Evolutionary conservation across 53 echinoderm and acorn worm genomes (phyloP), one percentile per base, ranked within the genome.

Genomic region (Temnopleurus reevesii): DNA sequence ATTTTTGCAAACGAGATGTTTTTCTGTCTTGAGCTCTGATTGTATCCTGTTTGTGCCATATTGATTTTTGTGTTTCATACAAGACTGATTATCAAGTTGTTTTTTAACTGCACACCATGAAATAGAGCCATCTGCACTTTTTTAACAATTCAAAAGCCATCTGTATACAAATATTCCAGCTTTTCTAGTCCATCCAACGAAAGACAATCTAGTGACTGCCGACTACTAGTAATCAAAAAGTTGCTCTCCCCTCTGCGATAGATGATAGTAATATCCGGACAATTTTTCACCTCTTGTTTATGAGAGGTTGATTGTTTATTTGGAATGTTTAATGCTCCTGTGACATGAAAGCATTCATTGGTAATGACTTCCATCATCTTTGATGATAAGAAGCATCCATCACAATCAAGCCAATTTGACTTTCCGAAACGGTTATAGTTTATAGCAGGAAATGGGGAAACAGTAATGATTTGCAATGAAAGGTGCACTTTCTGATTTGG

Each of bases 31-130:
- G 41, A 19, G 71, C 71, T 36, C 21, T 38, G 41, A 41, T 71
- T 71, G 71, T 71, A 71, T 71, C 38, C 41, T 71, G 71, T 71
- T 36, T 38, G 38, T 36, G 38, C 7, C 19, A 71, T 71, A 83
- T 83, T 83, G 83, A 83, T 83, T 83, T 83, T 81, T 83, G n/a
- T 83, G 56, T 55, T 83, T 83, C 53, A 21, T 36, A 56, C 83
- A 53, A 83, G 54, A 83, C 56, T 56, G 83, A 27, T 18, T 38
- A 83, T 49, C 30, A 53, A 83, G 83, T 53, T 83, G 56, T 83
- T 83, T 83, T 36, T 25, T 34, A 10, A 56, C 17, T 35, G 38
- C 83, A 56, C 36, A 15, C 28, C 5, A 77, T 71, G 19, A n/a
- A 71, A 71, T 9, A 26, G 58, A 41, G 21, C 43, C 21, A 41